Evolutionary conservation across 2,113 vertebrate genomes (phyloP).

Genomic region (Lepus europaeus): DNA sequence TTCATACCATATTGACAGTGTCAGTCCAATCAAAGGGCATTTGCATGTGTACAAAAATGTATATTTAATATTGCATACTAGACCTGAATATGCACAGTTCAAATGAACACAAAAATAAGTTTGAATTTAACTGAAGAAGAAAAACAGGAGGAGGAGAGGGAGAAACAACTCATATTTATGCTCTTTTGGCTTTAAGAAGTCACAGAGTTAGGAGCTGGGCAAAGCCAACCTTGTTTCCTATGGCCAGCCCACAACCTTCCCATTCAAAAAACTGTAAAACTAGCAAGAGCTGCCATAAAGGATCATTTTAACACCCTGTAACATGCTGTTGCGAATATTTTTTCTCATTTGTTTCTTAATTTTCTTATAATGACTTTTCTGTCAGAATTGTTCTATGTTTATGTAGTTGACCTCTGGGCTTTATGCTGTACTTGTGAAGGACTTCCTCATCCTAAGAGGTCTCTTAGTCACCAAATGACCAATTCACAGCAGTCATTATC

Average conservation of each 20-base stretch:
- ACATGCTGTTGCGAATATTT: neutral
- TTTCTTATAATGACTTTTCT: slow-evolving; percentile 22
- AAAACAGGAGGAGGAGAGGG: neutral
- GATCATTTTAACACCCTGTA: neutral
- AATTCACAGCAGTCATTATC: neutral
- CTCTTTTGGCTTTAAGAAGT: neutral
- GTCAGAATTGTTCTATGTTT: neutral
- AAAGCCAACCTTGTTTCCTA: neutral
- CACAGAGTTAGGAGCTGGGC: neutral
- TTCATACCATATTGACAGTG: neutral
- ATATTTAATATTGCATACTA: neutral
- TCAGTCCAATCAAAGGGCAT: neutral
- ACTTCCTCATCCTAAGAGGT: neutral
- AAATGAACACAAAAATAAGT: neutral
- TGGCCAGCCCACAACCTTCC: neutral
- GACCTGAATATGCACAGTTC: neutral
- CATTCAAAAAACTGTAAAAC: neutral
- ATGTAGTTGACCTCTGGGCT: neutral
- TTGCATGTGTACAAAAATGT: no score
- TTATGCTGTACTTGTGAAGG: slow-evolving; percentile 30
- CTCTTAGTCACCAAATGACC: neutral
- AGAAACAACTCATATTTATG: neutral
- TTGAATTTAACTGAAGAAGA: neutral
- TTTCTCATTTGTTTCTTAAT: neutral
- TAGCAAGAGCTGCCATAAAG: neutral